Percentiles rank a stretch among this genome's conserved stretches.
phyloP scores from a whole-genome alignment of 92 coral and sea anemone genomes.

The Palythoa heliodiscus region DNA sequence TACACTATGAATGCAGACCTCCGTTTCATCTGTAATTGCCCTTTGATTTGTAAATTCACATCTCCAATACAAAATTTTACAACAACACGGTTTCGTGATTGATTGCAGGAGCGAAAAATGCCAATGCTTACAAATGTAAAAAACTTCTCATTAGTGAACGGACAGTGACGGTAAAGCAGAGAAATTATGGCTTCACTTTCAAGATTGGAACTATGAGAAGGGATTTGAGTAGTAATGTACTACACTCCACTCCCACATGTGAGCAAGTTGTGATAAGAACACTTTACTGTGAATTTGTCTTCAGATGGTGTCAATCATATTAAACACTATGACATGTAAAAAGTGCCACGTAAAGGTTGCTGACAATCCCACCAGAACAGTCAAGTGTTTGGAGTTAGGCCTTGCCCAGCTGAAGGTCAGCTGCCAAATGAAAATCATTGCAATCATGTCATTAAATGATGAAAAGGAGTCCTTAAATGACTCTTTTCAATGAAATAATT shows the following conservation, averaged over 20 bases:
- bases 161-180: too few species aligned
- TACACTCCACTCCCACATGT: too few species aligned
- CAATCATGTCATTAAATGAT: background rate
- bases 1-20: too few species aligned
- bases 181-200: background rate
- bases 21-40: too few species aligned
- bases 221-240: too few species aligned
- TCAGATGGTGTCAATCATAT: background rate
- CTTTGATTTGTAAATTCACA: background rate
- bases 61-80: too few species aligned
- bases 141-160: background rate
- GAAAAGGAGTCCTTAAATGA: background rate
- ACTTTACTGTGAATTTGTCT: background rate
- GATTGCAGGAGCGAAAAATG: too few species aligned
- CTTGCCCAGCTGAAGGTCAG: constrained; percentile 1
- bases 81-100: too few species aligned
- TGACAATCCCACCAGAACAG: background rate
- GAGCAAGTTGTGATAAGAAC: background rate
- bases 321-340: background rate
- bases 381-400: background rate
- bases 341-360: background rate
- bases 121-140: too few species aligned
- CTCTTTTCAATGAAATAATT: background rate
- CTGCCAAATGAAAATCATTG: background rate
- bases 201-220: too few species aligned